These are phyloP conservation scores for Nebria salina DNA, from an alignment of 2,888 invertebrate genomes.

Conservation along the genomic window DNA sequence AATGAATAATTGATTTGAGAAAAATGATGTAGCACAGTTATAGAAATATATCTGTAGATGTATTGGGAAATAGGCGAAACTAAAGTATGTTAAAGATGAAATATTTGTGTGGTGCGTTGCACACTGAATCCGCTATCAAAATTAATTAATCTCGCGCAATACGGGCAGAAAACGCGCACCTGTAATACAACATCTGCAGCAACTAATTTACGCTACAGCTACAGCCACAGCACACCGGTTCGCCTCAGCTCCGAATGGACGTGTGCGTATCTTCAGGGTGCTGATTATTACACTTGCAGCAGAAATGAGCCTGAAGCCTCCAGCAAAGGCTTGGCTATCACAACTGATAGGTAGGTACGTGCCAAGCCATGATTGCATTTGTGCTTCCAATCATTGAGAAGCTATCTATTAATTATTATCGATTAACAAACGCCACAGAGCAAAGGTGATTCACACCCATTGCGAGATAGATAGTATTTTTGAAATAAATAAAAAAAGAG, in stretches of 20 bases:
- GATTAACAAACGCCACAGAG: not conserved
- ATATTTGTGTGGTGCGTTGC: too few species aligned
- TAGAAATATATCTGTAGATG: too few species aligned
- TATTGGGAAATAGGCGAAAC: too few species aligned
- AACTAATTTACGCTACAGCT: not conserved
- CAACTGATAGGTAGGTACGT: not conserved
- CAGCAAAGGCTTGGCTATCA: not conserved
- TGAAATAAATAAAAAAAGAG: too few species aligned
- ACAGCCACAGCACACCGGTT: too few species aligned
- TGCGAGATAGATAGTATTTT: too few species aligned
- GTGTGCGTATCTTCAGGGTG: not conserved
- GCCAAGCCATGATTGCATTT: not conserved
- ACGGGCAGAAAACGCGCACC: not conserved
- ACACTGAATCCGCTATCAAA: not conserved
- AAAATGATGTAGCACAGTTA: not conserved
- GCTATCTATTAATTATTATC: not conserved
- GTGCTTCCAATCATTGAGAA: not conserved
- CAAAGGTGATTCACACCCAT: not conserved
- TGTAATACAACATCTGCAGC: not conserved
- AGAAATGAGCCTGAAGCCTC: not conserved
- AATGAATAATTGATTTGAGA: conserved; percentile 8
- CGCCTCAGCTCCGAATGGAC: not conserved
- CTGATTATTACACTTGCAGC: not conserved
- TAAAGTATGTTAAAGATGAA: too few species aligned
- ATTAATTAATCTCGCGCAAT: not conserved